Evolutionary conservation across 2,113 vertebrate genomes (phyloP).

Genomic region (Passer domesticus): DNA sequence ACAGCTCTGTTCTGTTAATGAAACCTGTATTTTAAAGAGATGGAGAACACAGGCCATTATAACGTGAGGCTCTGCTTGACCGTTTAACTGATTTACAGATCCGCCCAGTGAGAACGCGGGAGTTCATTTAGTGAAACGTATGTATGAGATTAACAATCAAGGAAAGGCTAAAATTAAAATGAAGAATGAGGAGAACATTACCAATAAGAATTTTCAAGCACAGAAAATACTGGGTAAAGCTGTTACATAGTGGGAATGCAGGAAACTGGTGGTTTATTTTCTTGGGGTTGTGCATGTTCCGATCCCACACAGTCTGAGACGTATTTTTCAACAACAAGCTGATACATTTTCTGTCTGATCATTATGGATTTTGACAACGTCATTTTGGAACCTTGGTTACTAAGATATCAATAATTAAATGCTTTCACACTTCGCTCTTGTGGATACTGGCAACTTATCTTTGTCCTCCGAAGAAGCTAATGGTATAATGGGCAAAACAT

Average conservation of each 20-base stretch:
- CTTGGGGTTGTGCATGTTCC: not conserved
- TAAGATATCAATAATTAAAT: conserved; percentile 82
- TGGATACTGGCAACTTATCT: conserved; percentile 75
- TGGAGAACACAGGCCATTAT: not conserved
- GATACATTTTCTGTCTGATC: conserved; percentile 65
- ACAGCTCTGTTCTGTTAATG: not conserved
- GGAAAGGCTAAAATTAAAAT: conserved; percentile 45
- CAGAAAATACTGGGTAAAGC: not conserved
- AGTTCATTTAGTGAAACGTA: not conserved
- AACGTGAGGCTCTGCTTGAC: not conserved
- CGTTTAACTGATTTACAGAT: conserved; percentile 21
- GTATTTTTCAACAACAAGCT: conserved; percentile 26
- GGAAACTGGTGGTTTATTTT: not conserved
- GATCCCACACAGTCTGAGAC: not conserved
- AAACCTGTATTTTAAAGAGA: conserved; percentile 21
- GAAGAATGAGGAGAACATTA: not conserved
- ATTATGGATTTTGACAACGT: conserved; percentile 73
- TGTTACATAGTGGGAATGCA: not conserved
- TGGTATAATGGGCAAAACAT: conserved; percentile 78
- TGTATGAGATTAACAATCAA: not conserved
- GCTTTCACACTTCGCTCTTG: conserved; percentile 76
- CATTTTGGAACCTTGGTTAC: conserved; percentile 74
- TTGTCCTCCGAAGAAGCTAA: conserved; percentile 77
- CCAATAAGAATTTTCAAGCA: not conserved
- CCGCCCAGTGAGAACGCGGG: not conserved